Evolutionary conservation across 2,888 invertebrate species (phyloP).

Genomic region (Rapana venosa): DNA sequence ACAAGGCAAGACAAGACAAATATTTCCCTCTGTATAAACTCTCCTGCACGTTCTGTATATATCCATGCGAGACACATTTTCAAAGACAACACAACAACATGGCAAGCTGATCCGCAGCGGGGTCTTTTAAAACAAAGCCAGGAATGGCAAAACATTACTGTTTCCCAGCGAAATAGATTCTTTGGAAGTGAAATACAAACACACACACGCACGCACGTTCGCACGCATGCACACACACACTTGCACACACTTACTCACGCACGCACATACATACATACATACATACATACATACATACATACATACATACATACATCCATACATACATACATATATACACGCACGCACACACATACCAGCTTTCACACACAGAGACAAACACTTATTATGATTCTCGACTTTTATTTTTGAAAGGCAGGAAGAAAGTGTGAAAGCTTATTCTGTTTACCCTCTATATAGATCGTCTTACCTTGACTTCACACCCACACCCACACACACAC

Average conservation of each 20-base stretch:
- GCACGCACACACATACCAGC: background rate
- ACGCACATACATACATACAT: constrained; percentile 4
- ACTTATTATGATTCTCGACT: background rate
- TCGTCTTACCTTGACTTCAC: background rate
- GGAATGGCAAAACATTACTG: background rate
- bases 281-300: constrained; percentile 7
- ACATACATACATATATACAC: constrained; percentile 12
- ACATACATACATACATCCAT: background rate
- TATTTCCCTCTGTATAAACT: too few relatives aligned
- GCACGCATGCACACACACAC: background rate
- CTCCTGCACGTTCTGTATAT: too few relatives aligned
- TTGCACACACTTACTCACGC: background rate
- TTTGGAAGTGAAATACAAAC: background rate
- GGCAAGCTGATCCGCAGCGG: too few relatives aligned
- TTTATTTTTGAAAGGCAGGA: too few relatives aligned
- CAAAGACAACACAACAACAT: too few relatives aligned
- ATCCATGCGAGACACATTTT: too few relatives aligned
- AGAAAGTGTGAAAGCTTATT: too few relatives aligned
- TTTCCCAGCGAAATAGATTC: background rate
- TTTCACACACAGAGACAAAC: background rate
- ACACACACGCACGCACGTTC: background rate
- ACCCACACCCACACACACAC: background rate
- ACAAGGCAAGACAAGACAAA: too few relatives aligned
- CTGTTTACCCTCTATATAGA: too few relatives aligned
- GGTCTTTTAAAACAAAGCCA: too few relatives aligned